Evolutionary conservation across 2,888 invertebrate species (phyloP), one percentile per base, ranked within the genome.

Genomic region (Mechanitis messenoides): DNA sequence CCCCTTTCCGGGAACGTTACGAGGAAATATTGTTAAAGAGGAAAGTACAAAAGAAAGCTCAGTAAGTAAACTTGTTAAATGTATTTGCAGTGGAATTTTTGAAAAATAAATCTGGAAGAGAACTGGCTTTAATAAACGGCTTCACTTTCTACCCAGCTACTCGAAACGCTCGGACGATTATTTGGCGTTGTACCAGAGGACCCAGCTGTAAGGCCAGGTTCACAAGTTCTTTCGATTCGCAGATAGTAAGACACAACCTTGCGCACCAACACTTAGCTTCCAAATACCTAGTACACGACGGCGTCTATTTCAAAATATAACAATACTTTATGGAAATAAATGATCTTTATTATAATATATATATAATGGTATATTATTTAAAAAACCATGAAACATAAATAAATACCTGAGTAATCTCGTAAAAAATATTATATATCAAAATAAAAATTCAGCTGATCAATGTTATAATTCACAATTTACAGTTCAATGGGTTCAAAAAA

Each of bases 181-280:
- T 57, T 0, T 76, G 73, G 75, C 53, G 67, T 6, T 76, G 76
- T 46, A 73, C 72, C 1, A 64, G 61, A 3, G 68, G 66, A 0
- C 42, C 60, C 3, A 61, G 33, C 5, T 90, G 90, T 69, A 88
- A 83, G 64, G 88, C 89, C 1, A 80, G 86, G 3, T 86, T 91
- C 9, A 84, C 80, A 6, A 83, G 83, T 35, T 82, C 83, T 11
- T 80, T 80, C 33, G 78, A 81, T 1, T 81, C 80, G 12, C 78
- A 78, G 60, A 82, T 88, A 11, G 80, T 82, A 50, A 81, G 83
- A 1, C 78, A 84, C 3, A 87, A 83, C 64, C 79, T 89, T 56
- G 80, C 85, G 56, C 91, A 91, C 63, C 84, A 79, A 55, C 91
- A 91, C 66, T 80, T 82, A 4, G 71, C 72, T 0, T 74, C 74